Conservation (phyloP, 1,140 invertebrate species). For the Thaumetopoea pityocampa region DNA sequence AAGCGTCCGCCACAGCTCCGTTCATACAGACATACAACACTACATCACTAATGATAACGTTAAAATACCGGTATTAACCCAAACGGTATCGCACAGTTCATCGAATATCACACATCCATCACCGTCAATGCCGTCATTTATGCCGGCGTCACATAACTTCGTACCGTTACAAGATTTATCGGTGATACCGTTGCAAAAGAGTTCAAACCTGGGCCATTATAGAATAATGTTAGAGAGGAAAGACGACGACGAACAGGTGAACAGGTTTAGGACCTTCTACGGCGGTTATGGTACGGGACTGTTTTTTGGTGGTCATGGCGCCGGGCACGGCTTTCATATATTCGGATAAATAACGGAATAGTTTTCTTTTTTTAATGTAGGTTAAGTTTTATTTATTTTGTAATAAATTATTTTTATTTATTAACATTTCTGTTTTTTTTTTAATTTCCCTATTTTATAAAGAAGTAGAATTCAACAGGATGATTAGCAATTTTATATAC, state of each 20-base stretch:
- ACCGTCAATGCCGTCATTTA: constrained; percentile 32
- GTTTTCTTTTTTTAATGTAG: too few relatives aligned
- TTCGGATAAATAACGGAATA: too few relatives aligned
- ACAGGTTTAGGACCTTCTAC: constrained; percentile 43
- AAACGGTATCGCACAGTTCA: constrained; percentile 25
- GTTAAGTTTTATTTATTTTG: constrained; percentile 5
- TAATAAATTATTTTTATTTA: constrained; percentile 22
- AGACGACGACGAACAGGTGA: constrained; percentile 31
- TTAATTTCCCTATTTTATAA: too few relatives aligned
- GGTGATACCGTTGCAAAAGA: constrained; percentile 49
- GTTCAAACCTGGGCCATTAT: constrained; percentile 19
- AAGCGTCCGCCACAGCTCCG: constrained; percentile 25
- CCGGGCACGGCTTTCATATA: constrained; percentile 56
- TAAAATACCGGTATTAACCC: constrained; percentile 29
- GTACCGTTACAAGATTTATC: constrained; percentile 47
- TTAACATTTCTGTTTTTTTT: neutral
- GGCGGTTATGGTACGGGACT: constrained; percentile 57
- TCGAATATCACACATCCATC: constrained; percentile 34
- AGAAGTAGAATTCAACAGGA: too few relatives aligned
- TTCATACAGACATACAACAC: constrained; percentile 21
- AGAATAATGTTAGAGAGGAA: constrained; percentile 27
- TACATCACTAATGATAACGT: constrained; percentile 27
- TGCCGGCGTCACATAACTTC: constrained; percentile 40
- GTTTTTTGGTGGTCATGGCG: constrained; percentile 53
- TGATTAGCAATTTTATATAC: too few relatives aligned